Evolutionary conservation across 2,888 invertebrate genomes (phyloP).

Genomic region (Coleophora flavipennella): DNA sequence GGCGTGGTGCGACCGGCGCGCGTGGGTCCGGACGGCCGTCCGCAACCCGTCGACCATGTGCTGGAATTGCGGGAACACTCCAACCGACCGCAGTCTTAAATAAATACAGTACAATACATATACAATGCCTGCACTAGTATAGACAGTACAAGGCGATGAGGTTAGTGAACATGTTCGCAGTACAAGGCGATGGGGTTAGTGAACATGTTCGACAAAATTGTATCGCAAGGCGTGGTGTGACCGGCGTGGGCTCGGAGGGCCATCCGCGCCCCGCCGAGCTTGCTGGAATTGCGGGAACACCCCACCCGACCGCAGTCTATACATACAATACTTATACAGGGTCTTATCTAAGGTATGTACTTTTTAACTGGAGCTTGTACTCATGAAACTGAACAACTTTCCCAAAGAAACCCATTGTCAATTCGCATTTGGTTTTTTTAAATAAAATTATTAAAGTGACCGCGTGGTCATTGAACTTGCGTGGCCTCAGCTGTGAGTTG

Average conservation of each 20-base stretch:
- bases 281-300: constrained; percentile 83
- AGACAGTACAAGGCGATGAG: constrained; percentile 97
- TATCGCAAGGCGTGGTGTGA: constrained; percentile 85
- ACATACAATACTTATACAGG: too few relatives aligned
- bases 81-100: constrained; percentile 36
- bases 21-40: constrained; percentile 92
- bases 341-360: too few relatives aligned
- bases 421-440: too few relatives aligned
- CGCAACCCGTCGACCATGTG: constrained; percentile 90
- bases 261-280: constrained; percentile 90
- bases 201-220: constrained; percentile 88
- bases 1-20: constrained; percentile 91
- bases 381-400: too few relatives aligned
- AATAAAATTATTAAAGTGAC: too few relatives aligned
- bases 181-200: constrained; percentile 96
- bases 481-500: too few relatives aligned
- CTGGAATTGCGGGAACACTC: constrained; percentile 81
- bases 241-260: constrained; percentile 96
- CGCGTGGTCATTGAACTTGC: too few relatives aligned
- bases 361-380: too few relatives aligned
- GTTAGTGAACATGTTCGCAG: constrained; percentile 89
- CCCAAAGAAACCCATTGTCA: too few relatives aligned
- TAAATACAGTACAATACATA: too few relatives aligned
- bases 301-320: constrained; percentile 45
- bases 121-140: too few relatives aligned